Base-by-base conservation (phyloP, 2,113 vertebrate genomes). In the Bombycilla garrulus region DNA sequence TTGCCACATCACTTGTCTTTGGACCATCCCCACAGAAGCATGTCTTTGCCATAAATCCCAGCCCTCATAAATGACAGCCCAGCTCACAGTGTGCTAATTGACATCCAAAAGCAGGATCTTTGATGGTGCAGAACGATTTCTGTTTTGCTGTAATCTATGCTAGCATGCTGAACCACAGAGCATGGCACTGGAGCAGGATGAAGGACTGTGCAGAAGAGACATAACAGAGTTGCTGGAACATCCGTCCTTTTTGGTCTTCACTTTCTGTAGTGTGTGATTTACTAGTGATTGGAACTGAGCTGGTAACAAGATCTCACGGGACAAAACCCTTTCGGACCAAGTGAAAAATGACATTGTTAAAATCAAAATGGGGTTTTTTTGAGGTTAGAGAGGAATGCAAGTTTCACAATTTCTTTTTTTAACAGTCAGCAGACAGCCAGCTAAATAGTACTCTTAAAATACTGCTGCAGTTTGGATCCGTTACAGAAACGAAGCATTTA, bases 381-480 rank as follows among this genome's bases (percentile, higher is more conserved):
- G 95, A 94, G 93, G 95, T 79, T 81, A 79, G 51, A 72, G 44
- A 90, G 86, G 95, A 96, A 96, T 93, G 88, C 0, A 25, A 95
- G 93, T 97, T 96, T 96, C 96, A 96, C 96, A 96, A 96, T 95
- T 90, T 92, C 92, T 93, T 96, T 95, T 97, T 95, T 96, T 96
- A 93, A 93, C 69, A 71, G 91, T 95, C 94, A 94, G 77, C 86
- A 96, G 88, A 33, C 92, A 95, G 92, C 48, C 95, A 96, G 80
- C 82, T 96, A 84, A 95, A 92, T 80, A 9, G 4, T 70, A 87
- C 88, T 87, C 71, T 85, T 93, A 95, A 95, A 97, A 96, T 94
- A 93, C 89, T 56, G 58, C 74, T 86, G 69, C 57, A 95, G 95
- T 88, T 96, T 93, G 95, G 93, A 96, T 89, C 78, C 73, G 28